A percentile compares a stretch with the other conserved stretches of the same genome.
Conservation (phyloP, 2,797 vertebrate genomes). For the Rhabdomys pumilio region DNA sequence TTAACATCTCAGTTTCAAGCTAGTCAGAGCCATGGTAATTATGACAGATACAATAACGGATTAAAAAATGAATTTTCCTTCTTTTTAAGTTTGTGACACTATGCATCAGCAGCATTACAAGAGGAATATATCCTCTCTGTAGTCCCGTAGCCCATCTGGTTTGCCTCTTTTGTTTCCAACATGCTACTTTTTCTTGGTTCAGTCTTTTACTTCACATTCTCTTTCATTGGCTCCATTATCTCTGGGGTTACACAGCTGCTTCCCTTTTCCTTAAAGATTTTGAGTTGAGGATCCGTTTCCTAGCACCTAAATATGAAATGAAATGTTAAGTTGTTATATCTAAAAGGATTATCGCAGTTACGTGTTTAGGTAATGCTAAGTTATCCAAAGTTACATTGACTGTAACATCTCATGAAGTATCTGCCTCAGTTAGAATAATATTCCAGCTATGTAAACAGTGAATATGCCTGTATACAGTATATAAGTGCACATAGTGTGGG, state of each 20-base stretch:
- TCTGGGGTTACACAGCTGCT: neutral
- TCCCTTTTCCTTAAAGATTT: constrained; percentile 39
- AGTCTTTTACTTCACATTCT: neutral
- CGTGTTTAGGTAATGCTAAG: neutral
- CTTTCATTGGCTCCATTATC: neutral
- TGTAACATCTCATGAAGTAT: neutral
- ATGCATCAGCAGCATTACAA: neutral
- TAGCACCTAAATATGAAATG: constrained; percentile 5
- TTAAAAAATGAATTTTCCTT: neutral
- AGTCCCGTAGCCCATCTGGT: neutral
- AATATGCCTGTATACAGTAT: neutral
- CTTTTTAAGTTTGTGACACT: neutral
- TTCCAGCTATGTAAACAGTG: neutral
- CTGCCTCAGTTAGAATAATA: neutral
- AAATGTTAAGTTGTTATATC: constrained; percentile 16
- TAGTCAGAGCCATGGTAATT: neutral
- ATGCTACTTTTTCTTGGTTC: neutral
- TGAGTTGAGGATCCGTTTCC: neutral
- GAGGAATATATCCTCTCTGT: neutral
- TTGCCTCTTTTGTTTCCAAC: neutral
- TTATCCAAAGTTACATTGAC: neutral
- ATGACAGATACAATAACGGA: neutral
- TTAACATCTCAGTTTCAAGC: neutral
- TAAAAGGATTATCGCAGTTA: neutral
- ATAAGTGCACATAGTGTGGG: neutral